Base-by-base conservation (phyloP, 2,113 vertebrate genomes). In the Panurus biarmicus region DNA sequence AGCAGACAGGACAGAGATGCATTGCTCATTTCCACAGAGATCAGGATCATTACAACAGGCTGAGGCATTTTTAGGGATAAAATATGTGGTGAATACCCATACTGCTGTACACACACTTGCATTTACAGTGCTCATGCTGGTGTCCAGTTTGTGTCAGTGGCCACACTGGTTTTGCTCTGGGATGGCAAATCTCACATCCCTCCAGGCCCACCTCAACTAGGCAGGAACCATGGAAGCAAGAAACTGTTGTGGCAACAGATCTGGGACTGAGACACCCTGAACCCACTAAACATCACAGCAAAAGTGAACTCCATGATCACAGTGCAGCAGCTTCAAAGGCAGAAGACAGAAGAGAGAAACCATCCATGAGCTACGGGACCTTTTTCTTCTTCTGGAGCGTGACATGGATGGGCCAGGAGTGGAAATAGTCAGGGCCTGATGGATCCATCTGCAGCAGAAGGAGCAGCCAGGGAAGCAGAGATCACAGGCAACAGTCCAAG, bases 41-140 rank as follows among this genome's bases (percentile, higher is more conserved):
- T 56, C 3, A 2, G 38, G 40, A 44, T 44, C 3, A 0, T 21
- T 69, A 10, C 14, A 21, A 7, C 0, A 1, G n/a, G 9, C 67
- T 14, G 21, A 74, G 45, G 16, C 11, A 4, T 22, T 91, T 87
- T 61, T n/a, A 61, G 57, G 57, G 58, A 35, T 18, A 23, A 70
- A 70, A 20, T 2, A 5, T 0, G 10, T 2, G 12, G n/a, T 10
- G 45, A n/a, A 6, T 29, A 4, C 33, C 42, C 18, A 1, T 1
- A 2, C 2, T 29, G 26, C 38, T 25, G 8, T 4, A 2, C 1
- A 26, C 11, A 2, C 12, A 0, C 33, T 11, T 6, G 6, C 3
- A 54, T 24, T 45, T 17, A 18, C 51, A 35, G 31, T 2, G 1
- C 33, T 69, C 9, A 0, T 1, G 12, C 33, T 29, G 21, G 16